A percentile compares a stretch with the other conserved stretches of the same genome.
phyloP scores from a whole-genome alignment of 1,140 invertebrate species.

The Mizuhopecten yessoensis region DNA sequence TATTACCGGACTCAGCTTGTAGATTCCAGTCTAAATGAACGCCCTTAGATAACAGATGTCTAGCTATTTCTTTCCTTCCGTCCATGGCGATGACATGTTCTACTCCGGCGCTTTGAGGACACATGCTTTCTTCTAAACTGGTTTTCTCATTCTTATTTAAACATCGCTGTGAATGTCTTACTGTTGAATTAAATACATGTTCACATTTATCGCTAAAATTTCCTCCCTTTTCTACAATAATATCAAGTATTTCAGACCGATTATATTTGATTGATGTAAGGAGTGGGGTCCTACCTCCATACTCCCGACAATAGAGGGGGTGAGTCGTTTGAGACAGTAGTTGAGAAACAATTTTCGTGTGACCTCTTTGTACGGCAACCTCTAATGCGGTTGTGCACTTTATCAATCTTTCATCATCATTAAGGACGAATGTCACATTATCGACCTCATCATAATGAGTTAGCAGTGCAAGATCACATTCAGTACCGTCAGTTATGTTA shows the following conservation, averaged over 20 bases:
- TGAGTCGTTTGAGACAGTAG: neutral
- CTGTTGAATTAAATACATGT: neutral
- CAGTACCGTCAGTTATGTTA: neutral
- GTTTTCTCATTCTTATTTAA: neutral
- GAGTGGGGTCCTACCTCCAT: neutral
- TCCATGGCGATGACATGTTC: neutral
- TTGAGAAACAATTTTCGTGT: neutral
- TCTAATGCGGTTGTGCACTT: slow-evolving; percentile 47
- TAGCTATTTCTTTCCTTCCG: neutral
- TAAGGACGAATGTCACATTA: neutral
- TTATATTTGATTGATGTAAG: slow-evolving; percentile 42
- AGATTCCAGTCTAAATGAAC: neutral
- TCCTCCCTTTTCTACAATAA: neutral
- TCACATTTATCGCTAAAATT: neutral
- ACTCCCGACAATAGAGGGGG: neutral
- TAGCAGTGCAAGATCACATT: too few species aligned
- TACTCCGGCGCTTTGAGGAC: neutral
- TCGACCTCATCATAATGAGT: neutral
- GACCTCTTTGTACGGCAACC: slow-evolving; percentile 29
- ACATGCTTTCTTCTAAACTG: neutral
- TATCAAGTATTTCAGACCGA: slow-evolving; percentile 17
- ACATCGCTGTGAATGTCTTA: neutral
- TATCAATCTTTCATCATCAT: neutral
- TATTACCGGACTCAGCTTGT: neutral
- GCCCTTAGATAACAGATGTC: neutral